phyloP scores from a whole-genome alignment of 2,113 vertebrate genomes.

The Macquaria ambigua region DNA sequence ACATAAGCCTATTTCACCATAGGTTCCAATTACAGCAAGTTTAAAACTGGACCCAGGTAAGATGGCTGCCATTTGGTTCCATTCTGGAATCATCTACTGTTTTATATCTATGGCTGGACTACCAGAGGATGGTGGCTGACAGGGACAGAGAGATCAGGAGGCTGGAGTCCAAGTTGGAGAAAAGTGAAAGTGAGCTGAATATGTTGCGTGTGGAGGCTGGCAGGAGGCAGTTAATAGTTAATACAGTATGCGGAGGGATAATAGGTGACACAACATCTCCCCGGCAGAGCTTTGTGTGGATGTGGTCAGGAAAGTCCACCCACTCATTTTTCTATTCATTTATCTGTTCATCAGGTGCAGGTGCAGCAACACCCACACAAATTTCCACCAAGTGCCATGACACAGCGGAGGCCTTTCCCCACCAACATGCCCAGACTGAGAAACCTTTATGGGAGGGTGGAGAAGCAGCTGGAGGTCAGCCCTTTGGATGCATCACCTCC shows the following conservation, averaged over 20 bases:
- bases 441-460: neutral
- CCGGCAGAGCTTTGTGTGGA: no score
- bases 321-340: neutral
- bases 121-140: neutral
- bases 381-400: conserved; percentile 10
- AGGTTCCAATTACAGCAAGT: no score
- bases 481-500: neutral
- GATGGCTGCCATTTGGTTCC: no score
- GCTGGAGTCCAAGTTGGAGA: neutral
- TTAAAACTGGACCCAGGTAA: no score
- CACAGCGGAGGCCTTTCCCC: conserved; percentile 32
- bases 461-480: neutral
- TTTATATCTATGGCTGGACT: no score
- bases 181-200: neutral
- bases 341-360: conserved; percentile 34
- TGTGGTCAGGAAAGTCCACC: conserved; percentile 16
- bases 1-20: no score
- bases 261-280: neutral
- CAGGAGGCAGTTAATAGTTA: neutral
- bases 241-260: no score
- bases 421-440: conserved; percentile 2
- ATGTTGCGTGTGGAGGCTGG: neutral
- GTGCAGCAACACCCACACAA: neutral
- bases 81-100: no score
- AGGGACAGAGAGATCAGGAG: conserved; percentile 1